phyloP scores from a whole-genome alignment of 2,113 vertebrate genomes.

The Otolemur garnettii region DNA sequence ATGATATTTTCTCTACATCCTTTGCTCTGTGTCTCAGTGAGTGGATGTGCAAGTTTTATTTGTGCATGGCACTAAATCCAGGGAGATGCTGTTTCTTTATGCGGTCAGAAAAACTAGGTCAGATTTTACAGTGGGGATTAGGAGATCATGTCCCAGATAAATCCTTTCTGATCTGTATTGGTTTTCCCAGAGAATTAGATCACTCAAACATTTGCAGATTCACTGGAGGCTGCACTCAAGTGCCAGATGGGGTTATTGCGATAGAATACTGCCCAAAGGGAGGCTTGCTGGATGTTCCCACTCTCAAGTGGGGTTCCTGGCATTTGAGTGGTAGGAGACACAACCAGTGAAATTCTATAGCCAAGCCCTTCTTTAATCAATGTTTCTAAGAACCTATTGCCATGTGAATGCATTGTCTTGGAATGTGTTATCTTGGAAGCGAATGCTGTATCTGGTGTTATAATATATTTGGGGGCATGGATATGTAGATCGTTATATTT shows the following conservation, averaged over 20 bases:
- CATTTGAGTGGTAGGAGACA: conserved; percentile 29
- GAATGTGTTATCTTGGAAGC: conserved; percentile 11
- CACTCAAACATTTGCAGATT: conserved; percentile 94
- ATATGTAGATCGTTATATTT: background rate
- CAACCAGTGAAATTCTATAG: background rate
- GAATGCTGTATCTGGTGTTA: background rate
- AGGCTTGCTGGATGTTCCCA: conserved; percentile 91
- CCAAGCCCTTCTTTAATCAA: background rate
- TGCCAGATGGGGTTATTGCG: conserved; percentile 91
- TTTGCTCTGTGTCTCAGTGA: conserved; percentile 7
- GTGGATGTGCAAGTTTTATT: conserved; percentile 39
- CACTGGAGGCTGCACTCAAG: conserved; percentile 90
- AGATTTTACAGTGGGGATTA: conserved; percentile 75
- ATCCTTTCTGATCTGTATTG: conserved; percentile 74
- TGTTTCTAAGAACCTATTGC: background rate
- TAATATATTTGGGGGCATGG: background rate
- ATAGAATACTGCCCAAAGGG: conserved; percentile 95
- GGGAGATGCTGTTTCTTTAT: conserved; percentile 39
- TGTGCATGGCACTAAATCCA: conserved; percentile 24
- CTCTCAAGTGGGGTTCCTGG: conserved; percentile 94
- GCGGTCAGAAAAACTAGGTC: conserved; percentile 69
- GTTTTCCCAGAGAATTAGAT: conserved; percentile 92
- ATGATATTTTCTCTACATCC: background rate
- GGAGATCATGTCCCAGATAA: conserved; percentile 62
- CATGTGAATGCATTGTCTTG: background rate